Base-by-base conservation (phyloP, 1,140 invertebrate genomes). In the Polypedilum vanderplanki region DNA sequence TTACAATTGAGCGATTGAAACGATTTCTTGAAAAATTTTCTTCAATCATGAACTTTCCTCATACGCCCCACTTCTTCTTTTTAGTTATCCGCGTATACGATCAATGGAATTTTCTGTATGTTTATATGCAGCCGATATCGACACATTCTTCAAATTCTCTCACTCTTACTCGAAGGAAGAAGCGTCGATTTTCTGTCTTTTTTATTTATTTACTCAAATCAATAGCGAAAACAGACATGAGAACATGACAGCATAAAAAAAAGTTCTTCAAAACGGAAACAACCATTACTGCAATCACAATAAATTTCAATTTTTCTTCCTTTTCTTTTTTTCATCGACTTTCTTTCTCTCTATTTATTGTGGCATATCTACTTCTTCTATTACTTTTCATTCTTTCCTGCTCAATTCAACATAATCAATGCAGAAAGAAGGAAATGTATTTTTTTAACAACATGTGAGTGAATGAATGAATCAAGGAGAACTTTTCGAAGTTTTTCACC, bases 1-100 rank as follows among this genome's bases (percentile, higher is more conserved):
- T 57, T 57, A 57, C 46, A 57, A 57, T 57, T 57, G 46, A 57
- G 46, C 46, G 46, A 57, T 57, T 57, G 46, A 57, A 57, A n/a
- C 46, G 46, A 57, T 57, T 57, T 33, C 5, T 57, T 57, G 41
- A 46, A 46, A 46, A 46, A 46, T 57, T 57, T 57, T 57, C 46
- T 57, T 57, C 46, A 12, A 57, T 57, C 46, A 57, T 57, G 46
- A 57, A 57, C 46, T 57, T 57, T n/a, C 46, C n/a, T n/a, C 46
- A 4, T 15, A 4, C 15, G 41, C 15, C n/a, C 46, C n/a, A 12
- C 12, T 12, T 15, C 46, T 57, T 57, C 10, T 57, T 57, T 57
- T 57, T 3, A 57, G 8, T 15, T 57, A 57, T 57, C 46, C 46
- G 46, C 46, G 12, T 57, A 57, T 57, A 57, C n/a, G n/a, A n/a